A percentile compares a stretch with the other conserved stretches of the same genome.
Conservation (phyloP, 2,888 invertebrate genomes). For the Diarsia mendica region DNA sequence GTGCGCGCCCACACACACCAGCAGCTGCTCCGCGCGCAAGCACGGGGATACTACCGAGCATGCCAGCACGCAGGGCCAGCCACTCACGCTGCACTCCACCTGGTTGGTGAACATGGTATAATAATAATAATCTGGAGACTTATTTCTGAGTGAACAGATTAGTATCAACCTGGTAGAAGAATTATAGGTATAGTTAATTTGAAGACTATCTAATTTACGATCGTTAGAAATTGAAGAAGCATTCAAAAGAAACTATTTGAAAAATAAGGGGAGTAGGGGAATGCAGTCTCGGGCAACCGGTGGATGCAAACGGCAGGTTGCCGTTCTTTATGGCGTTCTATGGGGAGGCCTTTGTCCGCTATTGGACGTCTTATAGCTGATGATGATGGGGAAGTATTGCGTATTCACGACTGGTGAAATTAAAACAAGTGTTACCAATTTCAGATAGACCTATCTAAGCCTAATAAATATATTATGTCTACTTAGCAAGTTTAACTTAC, state of each 20-base stretch:
- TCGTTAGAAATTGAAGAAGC: neutral
- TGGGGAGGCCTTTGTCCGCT: no score
- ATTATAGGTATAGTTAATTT: neutral
- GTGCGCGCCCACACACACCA: slow-evolving; percentile 98
- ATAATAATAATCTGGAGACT: neutral
- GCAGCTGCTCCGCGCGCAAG: slow-evolving; percentile 96
- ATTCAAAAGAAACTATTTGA: neutral
- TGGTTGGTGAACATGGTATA: slow-evolving; percentile 78
- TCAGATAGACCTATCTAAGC: neutral
- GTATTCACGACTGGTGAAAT: neutral
- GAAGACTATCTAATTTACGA: neutral
- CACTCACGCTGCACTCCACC: slow-evolving; percentile 94
- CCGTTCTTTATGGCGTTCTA: no score
- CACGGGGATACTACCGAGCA: slow-evolving; percentile 97
- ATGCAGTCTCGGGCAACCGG: no score
- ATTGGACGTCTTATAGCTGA: no score
- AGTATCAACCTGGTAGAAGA: neutral
- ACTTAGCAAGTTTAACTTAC: slow-evolving; percentile 69
- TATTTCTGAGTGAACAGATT: neutral
- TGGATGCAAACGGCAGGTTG: no score
- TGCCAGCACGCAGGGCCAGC: slow-evolving; percentile 97
- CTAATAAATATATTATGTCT: neutral
- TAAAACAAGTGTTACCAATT: neutral
- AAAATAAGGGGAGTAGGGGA: neutral
- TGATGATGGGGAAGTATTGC: neutral